A percentile compares a stretch with the other conserved stretches of the same genome.
Evolutionary conservation across 2,797 vertebrate species (phyloP).

Genomic region (Karalla daura): DNA sequence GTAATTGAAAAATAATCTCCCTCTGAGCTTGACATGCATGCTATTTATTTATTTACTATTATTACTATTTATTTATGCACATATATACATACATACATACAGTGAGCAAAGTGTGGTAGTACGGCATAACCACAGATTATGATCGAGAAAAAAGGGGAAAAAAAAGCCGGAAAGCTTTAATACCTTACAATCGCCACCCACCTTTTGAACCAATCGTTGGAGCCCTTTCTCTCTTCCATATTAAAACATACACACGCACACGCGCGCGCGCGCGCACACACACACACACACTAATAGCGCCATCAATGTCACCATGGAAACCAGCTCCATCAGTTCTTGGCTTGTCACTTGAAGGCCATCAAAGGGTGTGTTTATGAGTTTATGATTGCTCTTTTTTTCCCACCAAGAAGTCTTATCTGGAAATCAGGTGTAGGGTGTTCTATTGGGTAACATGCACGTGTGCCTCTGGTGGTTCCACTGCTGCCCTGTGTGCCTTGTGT

Average conservation of each 20-base stretch:
- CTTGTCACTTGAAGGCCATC: slow-evolving; percentile 48
- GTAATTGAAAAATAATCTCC: too few species aligned
- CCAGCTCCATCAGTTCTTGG: slow-evolving; percentile 56
- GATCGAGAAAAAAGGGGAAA: background rate
- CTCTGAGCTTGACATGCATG: too few species aligned
- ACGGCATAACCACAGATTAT: too few species aligned
- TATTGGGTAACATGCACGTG: slow-evolving; percentile 12
- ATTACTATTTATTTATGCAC: too few species aligned
- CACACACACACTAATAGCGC: slow-evolving; percentile 35
- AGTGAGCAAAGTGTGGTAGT: too few species aligned
- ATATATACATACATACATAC: too few species aligned
- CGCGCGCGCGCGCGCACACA: background rate
- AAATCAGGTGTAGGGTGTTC: background rate
- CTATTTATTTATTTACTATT: too few species aligned
- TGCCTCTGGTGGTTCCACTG: slow-evolving; percentile 2
- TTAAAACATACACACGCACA: slow-evolving; percentile 21
- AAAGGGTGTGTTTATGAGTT: slow-evolving; percentile 15
- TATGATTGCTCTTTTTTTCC: slow-evolving; percentile 9
- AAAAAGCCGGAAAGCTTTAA: background rate
- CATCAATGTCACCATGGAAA: slow-evolving; percentile 80
- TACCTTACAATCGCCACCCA: slow-evolving; percentile 49
- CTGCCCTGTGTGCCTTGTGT: slow-evolving; percentile 7
- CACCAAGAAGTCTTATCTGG: slow-evolving; percentile 17
- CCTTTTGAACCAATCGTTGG: slow-evolving; percentile 57
- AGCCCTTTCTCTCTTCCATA: slow-evolving; percentile 40